Base-by-base conservation (phyloP, 2,888 invertebrate species). In the Nemoura dubitans region DNA sequence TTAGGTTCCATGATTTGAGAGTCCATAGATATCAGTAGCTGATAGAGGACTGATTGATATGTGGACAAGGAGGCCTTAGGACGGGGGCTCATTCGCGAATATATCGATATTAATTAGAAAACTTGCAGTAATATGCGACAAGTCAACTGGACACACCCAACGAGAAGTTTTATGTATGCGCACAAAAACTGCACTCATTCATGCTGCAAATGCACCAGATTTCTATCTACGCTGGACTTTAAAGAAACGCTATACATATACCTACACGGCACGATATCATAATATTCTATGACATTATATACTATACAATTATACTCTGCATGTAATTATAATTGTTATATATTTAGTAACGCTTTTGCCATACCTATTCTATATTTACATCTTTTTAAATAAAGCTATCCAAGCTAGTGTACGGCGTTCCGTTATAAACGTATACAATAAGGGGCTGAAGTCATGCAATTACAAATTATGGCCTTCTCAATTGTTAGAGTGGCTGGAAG, bases 211-310 rank as follows among this genome's bases (percentile, higher is more conserved):
- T 59, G 59, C 59, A 59, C 59, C 59, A 59, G 59, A 59, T 59
- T 59, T 59, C 21, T 3, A 59, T 59, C 59, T 59, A 59, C 14
- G 59, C 59, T 21, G 59, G 59, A 59, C 59, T 59, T 59, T 59
- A 10, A 59, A 59, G 59, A 59, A 21, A 59, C n/a, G n/a, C n/a
- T n/a, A n/a, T n/a, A n/a, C 59, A 7, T 36, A 36, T 36, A 36
- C 36, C 16, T 21, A 59, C 59, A 16, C 59, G 59, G 16, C 59
- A 59, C 59, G 21, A 59, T 59, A 10, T 59, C 59, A 59, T 59
- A 59, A 59, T 59, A 59, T 59, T 59, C 59, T 59, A 59, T 59
- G 59, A 59, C 59, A 59, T 59, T 59, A 59, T 59, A 59, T 59
- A 59, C 2, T 16, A 7, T 59, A 59, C 59, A 21, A 59, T 59